These are phyloP conservation scores for Notarius quadriscutis DNA, from an alignment of 2,113 vertebrate species.

Conservation along the genomic window DNA sequence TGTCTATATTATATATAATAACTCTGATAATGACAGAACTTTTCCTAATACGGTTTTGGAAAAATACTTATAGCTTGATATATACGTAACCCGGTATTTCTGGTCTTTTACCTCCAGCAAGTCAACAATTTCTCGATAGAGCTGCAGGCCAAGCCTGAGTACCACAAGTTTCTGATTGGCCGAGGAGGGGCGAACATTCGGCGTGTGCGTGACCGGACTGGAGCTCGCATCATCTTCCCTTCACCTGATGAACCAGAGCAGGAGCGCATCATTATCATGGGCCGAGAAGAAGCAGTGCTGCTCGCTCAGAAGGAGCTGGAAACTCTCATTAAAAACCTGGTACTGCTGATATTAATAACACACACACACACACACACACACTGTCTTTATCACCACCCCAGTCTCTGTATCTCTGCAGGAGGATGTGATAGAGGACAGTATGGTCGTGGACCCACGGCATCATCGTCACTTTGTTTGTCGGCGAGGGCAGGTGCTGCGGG, in stretches of 20 bases:
- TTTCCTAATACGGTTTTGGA: neutral
- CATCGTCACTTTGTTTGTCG: conserved; percentile 78
- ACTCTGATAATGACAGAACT: neutral
- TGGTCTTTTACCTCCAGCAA: conserved; percentile 65
- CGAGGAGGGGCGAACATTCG: conserved; percentile 77
- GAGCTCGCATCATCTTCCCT: conserved; percentile 77
- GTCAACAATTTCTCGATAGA: conserved; percentile 76
- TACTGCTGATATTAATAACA: conserved; percentile 44
- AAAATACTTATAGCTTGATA: neutral
- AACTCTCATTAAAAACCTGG: conserved; percentile 77
- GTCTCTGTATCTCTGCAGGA: conserved; percentile 63
- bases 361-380: neutral
- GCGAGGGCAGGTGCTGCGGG: conserved; percentile 75
- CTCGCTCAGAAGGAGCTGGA: conserved; percentile 76
- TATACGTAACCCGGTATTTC: neutral
- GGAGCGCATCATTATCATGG: conserved; percentile 79
- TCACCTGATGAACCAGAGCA: conserved; percentile 71
- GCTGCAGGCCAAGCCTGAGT: conserved; percentile 76
- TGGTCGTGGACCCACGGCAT: conserved; percentile 74
- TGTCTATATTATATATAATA: neutral
- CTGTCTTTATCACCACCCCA: neutral
- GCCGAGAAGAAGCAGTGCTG: conserved; percentile 75
- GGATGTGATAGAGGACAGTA: conserved; percentile 77
- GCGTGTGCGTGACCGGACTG: conserved; percentile 73
- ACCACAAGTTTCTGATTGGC: conserved; percentile 80